Base-by-base conservation (phyloP, 2,797 vertebrate species). In the Cyprinella venusta region DNA sequence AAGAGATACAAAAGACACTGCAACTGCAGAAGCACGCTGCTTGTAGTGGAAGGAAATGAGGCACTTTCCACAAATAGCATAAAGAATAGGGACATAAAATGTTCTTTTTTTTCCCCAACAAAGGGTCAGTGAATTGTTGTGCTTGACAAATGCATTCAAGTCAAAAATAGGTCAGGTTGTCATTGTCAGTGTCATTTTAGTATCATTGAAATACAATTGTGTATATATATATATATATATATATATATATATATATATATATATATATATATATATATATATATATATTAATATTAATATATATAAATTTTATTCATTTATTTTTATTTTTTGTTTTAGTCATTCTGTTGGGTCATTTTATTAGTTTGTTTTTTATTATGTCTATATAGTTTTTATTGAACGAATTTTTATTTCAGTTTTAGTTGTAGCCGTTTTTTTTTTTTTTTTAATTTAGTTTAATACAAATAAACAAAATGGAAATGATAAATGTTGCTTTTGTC, bases 61-160 rank as follows among this genome's bases (percentile, higher is more conserved):
- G 6, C 71, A 56, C 50, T 74, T 74, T 38, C 12, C 50, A 54
- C 71, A 75, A 54, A 36, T 74, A 36, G 10, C 10, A 74, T 19
- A 21, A 26, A 56, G 7, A 56, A 75, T 8, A 38, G 6, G 21
- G 12, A 3, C 33, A 33, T 18, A 13, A 21, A 7, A 21, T 52
- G 16, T 50, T 1, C 0, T 0, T 40, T n/a, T n/a, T n/a, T 56
- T 10, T n/a, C 3, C 21, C 5, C 59, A 15, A 61, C 12, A 26
- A 61, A 61, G 24, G 56, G n/a, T 13, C 24, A 26, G 56, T 61
- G 56, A 61, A 24, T 59, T 24, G 10, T 61, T 13, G 24, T 30
- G 15, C 24, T 71, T 30, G 24, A 26, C 75, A 30, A 42, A 56
- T 61, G 24, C 56, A 26, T 5, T 61, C 56, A 61, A 26, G 59